Conservation (phyloP, 1,140 invertebrate species). For the Drosophila melanogaster region DNA sequence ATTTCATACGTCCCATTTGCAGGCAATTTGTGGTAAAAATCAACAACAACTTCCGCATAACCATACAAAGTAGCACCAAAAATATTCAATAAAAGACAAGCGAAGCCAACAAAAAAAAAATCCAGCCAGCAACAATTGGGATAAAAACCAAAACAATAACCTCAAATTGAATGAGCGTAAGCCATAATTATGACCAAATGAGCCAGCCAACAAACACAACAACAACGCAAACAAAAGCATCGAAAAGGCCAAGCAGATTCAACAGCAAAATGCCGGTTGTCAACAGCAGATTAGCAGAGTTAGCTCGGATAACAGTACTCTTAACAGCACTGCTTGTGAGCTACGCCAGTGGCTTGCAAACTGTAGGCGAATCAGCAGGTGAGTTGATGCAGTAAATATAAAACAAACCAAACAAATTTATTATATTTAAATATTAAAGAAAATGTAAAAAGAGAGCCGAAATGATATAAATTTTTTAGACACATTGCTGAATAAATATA, state of each 20-base stretch:
- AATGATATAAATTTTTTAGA: too few relatives aligned
- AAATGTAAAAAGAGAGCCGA: too few relatives aligned
- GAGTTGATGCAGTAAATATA: conserved; percentile 24
- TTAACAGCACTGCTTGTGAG: conserved; percentile 20
- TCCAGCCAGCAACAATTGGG: conserved; percentile 27
- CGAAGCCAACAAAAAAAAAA: conserved; percentile 7
- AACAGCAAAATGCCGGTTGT: conserved; percentile 40
- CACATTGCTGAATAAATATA: too few relatives aligned
- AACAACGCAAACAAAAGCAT: conserved; percentile 22
- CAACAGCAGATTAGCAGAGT: conserved; percentile 41
- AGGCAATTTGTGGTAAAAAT: conserved; percentile 52
- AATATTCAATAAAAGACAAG: conserved; percentile 45
- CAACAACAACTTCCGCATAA: conserved; percentile 49
- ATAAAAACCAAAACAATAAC: conserved; percentile 57
- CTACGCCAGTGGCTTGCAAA: conserved; percentile 21
- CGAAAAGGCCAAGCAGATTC: conserved; percentile 26
- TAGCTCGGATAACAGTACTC: conserved; percentile 27
- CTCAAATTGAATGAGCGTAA: conserved; percentile 61
- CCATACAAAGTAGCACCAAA: conserved; percentile 38
- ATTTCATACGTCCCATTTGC: conserved; percentile 50
- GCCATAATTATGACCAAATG: conserved; percentile 78
- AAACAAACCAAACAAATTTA: background rate
- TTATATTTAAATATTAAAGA: background rate
- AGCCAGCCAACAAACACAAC: conserved; percentile 32
- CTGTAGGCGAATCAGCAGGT: conserved; percentile 25